Evolutionary conservation across 2,888 invertebrate species (phyloP).

Genomic region (Polydrusus cervinus): DNA sequence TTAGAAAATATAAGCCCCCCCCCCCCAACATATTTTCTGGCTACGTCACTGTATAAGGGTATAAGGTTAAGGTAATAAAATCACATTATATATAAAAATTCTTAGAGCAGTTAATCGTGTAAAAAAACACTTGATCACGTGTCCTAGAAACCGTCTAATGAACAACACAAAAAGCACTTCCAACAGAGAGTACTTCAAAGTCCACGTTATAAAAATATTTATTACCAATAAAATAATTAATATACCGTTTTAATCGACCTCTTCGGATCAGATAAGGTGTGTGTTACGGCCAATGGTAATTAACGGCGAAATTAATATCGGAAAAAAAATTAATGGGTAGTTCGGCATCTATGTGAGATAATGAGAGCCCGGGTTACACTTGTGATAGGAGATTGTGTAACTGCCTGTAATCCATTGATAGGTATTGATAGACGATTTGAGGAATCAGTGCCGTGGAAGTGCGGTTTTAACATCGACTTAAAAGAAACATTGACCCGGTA

Average conservation of each 20-base stretch:
- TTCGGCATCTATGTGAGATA: slow-evolving; percentile 37
- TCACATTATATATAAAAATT: too few relatives aligned
- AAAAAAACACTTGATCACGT: neutral
- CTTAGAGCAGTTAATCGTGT: too few relatives aligned
- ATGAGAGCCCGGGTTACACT: slow-evolving; percentile 33
- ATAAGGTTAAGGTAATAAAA: too few relatives aligned
- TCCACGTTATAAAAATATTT: slow-evolving; percentile 25
- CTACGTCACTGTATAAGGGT: too few relatives aligned
- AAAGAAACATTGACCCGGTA: too few relatives aligned
- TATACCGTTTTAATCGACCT: slow-evolving; percentile 35
- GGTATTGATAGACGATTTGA: slow-evolving; percentile 1
- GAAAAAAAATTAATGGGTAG: slow-evolving; percentile 43
- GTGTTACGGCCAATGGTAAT: slow-evolving; percentile 30
- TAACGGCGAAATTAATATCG: slow-evolving; percentile 36
- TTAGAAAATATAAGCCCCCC: too few relatives aligned
- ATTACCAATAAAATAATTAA: slow-evolving; percentile 30
- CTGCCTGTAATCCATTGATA: slow-evolving; percentile 11
- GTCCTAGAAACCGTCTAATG: slow-evolving; percentile 6
- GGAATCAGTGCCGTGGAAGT: neutral
- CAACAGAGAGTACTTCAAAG: slow-evolving; percentile 11
- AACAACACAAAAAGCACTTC: neutral
- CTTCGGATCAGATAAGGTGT: slow-evolving; percentile 30
- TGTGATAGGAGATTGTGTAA: slow-evolving; percentile 13
- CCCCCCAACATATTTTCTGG: too few relatives aligned
- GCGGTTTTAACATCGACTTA: too few relatives aligned